These are phyloP conservation scores for Sparidentex hasta DNA, from an alignment of 2,797 vertebrate species.

Conservation along the genomic window DNA sequence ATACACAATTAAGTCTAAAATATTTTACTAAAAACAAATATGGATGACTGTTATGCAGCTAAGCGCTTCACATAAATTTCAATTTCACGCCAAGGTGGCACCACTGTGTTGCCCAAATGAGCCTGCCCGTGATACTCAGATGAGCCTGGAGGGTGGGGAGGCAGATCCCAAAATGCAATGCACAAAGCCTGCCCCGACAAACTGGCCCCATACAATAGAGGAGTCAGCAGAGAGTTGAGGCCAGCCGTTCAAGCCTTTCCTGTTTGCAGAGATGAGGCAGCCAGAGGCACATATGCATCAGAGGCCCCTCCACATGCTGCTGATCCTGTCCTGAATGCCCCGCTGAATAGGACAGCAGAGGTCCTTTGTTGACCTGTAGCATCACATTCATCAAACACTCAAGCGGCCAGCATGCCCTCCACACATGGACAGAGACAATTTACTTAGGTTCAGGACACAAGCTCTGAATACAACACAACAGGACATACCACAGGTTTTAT, in stretches of 20 bases:
- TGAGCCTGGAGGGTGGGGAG: slow-evolving; percentile 38
- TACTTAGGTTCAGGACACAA: slow-evolving; percentile 18
- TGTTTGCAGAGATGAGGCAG: slow-evolving; percentile 77
- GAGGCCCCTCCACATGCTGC: slow-evolving; percentile 74
- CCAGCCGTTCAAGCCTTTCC: slow-evolving; percentile 75
- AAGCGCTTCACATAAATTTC: slow-evolving; percentile 20
- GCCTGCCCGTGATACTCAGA: slow-evolving; percentile 42
- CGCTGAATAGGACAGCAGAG: slow-evolving; percentile 73
- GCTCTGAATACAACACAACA: slow-evolving; percentile 12
- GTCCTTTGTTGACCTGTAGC: slow-evolving; percentile 83
- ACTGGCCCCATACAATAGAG: slow-evolving; percentile 74
- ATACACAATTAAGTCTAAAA: slow-evolving; percentile 11
- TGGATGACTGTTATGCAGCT: slow-evolving; percentile 10
- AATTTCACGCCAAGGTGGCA: slow-evolving; percentile 47
- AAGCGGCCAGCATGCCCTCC: slow-evolving; percentile 48
- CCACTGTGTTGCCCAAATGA: slow-evolving; percentile 27
- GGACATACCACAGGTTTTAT: background rate
- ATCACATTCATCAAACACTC: slow-evolving; percentile 81
- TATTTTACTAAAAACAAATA: background rate
- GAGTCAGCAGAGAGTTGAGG: slow-evolving; percentile 81
- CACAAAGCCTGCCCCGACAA: slow-evolving; percentile 70
- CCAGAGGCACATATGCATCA: slow-evolving; percentile 72
- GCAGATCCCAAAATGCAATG: slow-evolving; percentile 54
- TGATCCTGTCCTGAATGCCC: slow-evolving; percentile 80
- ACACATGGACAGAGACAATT: slow-evolving; percentile 49